Evolutionary conservation across 2,797 vertebrate genomes (phyloP), one percentile per base, ranked within the genome.

Genomic region (Chelidonichthys spinosus): DNA sequence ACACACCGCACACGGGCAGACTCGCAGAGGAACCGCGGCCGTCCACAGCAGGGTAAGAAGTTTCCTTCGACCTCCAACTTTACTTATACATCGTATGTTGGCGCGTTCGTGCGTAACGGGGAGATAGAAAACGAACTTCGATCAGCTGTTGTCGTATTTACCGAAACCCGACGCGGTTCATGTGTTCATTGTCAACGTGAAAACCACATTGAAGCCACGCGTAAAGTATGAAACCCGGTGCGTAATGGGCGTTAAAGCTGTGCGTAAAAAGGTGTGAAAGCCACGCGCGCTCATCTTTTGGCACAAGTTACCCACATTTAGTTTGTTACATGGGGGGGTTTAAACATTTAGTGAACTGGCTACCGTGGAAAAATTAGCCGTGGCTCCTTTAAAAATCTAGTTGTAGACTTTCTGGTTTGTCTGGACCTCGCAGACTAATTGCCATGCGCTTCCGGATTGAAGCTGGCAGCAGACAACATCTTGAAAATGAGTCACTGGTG

Each of bases 401-500:
- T 76, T 86, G 92, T 88, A 94, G 95, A 95, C 92, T 95, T 96
- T 96, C 96, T 96, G 95, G 96, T 97, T 96, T 94, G 97, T 98
- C 97, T 99, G 96, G 97, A 97, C 96, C 94, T 95, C 92, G 96
- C 96, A 96, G 96, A 97, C 96, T 98, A 98, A 98, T 98, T 98
- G 97, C 97, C 96, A 95, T 97, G 96, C 95, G 96, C 96, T 99
- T 98, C 97, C 97, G 97, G 97, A 97, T 96, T 95, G 96, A 97
- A 97, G 96, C 97, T 98, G 97, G 97, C 97, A 98, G 97, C 95
- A 96, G 96, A 97, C 96, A 97, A 96, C 96, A 96, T 98, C 97
- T 98, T 96, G 97, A 98, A 97, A 97, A 97, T 98, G 97, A 99
- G 95, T 99, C 97, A 98, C 95, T 95, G 89, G 92, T 93, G 95